Evolutionary conservation across 1,140 invertebrate species (phyloP), one percentile per base, ranked within the genome.

Genomic region (Zaprionus davidi): DNA sequence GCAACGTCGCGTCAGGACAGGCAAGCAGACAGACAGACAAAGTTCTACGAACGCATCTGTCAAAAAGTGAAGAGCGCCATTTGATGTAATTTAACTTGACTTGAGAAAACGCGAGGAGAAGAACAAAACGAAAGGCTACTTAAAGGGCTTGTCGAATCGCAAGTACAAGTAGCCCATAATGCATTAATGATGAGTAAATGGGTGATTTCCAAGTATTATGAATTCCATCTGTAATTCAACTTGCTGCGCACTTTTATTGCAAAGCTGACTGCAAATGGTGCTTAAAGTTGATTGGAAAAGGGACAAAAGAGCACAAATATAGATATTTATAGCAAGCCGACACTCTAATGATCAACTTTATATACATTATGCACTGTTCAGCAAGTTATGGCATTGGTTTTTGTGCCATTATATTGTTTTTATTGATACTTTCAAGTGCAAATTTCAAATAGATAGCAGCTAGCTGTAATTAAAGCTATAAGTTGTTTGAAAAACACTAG

Each of bases 231-330:
- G 46, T 46, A 67, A 55, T 67, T 46, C 5, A 34, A 67, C 46
- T 51, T 24, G 46, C 46, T 26, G 28, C 12, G 53, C 22, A 56
- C 53, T 58, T 67, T 58, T 34, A 57, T 67, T 57, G 53, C 55
- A 57, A 17, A 44, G 41, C 41, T 44, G n/a, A 46, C 41, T 46
- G 41, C 41, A 46, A 46, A 46, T 46, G 41, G 41, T 9, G 41
- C 41, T 17, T 46, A n/a, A 17, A 46, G 41, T 46, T 46, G 41
- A 46, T 46, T 46, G 41, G n/a, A 46, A 46, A 17, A 46, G 2
- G 15, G 5, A 41, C 38, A n/a, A 41, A 41, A n/a, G 38, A n/a
- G 5, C 38, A 41, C n/a, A 6, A 5, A 20, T 9, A 46, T 46
- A 46, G 41, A 46, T 9, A 17, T 46, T 46, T 46, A 17, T 46